Evolutionary conservation across 1,140 invertebrate species (phyloP).

Genomic region (Listronotus oregonensis): DNA sequence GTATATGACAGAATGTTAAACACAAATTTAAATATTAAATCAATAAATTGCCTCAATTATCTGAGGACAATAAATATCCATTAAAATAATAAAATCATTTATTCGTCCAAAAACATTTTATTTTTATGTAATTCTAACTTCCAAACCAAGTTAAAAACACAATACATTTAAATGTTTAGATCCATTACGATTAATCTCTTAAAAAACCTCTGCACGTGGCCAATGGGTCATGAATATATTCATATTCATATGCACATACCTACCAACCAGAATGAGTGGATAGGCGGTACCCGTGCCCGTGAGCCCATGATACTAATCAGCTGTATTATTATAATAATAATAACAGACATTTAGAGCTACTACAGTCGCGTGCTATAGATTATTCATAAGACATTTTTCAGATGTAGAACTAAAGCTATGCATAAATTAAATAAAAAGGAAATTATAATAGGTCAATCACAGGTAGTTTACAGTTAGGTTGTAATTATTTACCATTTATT

Average conservation of each 20-base stretch:
- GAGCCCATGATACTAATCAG: constrained; percentile 6
- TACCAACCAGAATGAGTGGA: neutral
- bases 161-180: neutral
- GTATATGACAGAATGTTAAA: no score
- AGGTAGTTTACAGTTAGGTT: no score
- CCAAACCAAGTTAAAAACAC: neutral
- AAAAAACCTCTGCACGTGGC: neutral
- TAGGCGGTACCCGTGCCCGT: neutral
- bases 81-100: no score
- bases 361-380: constrained; percentile 7
- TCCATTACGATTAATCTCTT: constrained; percentile 3
- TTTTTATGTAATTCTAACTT: no score
- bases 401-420: no score
- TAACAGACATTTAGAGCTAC: constrained; percentile 15
- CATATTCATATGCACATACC: constrained; percentile 1
- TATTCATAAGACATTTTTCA: neutral
- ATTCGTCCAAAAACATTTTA: no score
- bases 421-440: no score
- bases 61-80: no score
- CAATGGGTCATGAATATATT: constrained; percentile 7
- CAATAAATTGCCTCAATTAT: no score
- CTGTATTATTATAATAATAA: constrained; percentile 24
- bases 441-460: no score
- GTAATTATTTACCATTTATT: no score
- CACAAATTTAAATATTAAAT: no score